Percentiles rank a stretch among this genome's conserved stretches.
Evolutionary conservation across 2,113 vertebrate species (phyloP).

Genomic region (Prolemur simus): DNA sequence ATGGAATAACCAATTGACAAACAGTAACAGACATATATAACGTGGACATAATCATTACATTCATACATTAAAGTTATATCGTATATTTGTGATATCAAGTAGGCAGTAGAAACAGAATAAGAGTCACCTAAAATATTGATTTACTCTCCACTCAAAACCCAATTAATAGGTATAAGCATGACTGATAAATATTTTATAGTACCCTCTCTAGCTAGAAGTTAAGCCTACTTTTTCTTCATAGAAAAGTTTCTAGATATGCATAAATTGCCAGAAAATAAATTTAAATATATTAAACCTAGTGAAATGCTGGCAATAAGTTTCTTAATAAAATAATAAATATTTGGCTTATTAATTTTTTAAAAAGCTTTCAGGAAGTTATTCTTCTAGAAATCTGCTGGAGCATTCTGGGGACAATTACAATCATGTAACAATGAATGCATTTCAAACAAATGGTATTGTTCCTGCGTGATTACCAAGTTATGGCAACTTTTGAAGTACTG

Average conservation of each 20-base stretch:
- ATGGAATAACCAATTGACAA: background rate
- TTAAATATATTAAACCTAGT: background rate
- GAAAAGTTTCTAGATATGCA: constrained; percentile 10
- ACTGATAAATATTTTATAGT: constrained; percentile 33
- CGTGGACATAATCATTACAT: background rate
- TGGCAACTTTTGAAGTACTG: constrained; percentile 48
- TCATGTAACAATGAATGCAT: constrained; percentile 25
- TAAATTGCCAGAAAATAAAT: constrained; percentile 40
- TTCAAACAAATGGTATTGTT: constrained; percentile 58
- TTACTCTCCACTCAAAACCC: background rate
- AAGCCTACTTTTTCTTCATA: background rate
- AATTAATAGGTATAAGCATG: background rate
- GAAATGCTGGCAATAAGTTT: constrained; percentile 37
- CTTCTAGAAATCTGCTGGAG: background rate
- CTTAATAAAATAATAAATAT: constrained; percentile 54
- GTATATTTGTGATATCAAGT: background rate
- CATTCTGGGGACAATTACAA: constrained; percentile 32
- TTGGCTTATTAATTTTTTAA: constrained; percentile 39
- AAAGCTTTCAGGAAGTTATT: constrained; percentile 23
- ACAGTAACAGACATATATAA: background rate
- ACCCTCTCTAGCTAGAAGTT: background rate
- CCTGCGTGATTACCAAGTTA: background rate
- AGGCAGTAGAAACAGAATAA: background rate
- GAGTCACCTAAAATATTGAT: constrained; percentile 4
- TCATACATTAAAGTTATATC: background rate